Evolutionary conservation across 2,888 invertebrate genomes (phyloP), one percentile per base, ranked within the genome.

Genomic region (Tridacna gigas): DNA sequence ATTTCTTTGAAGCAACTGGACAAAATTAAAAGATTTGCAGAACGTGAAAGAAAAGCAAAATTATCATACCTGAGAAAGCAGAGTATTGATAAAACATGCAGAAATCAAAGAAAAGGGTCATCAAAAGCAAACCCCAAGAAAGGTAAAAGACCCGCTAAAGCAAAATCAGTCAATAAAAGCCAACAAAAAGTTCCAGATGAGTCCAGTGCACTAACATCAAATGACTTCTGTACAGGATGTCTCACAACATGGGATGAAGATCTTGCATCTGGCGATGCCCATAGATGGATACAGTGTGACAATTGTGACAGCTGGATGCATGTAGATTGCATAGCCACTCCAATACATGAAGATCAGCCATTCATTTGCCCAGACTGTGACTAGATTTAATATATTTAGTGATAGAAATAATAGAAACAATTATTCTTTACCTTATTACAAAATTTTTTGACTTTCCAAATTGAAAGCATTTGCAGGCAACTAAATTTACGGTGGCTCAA

Each of bases 21-120:
- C n/a, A 25, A 66, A 79, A 26, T 74, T 20, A 79, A 56, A 51
- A 60, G 7, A 5, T 79, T 79, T 56, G 79, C 66, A n/a, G 67
- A 79, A 12, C 65, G 45, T 45, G 74, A 74, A 67, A 66, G 67
- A 67, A 74, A 12, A 22, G 56, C 66, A 22, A 79, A 79, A 48
- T 4, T 56, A 11, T 20, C 0, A n/a, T 79, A 66, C 74, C 12
- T 74, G 11, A 74, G 74, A 22, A 69, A 47, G 4, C 25, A n/a
- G 22, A n/a, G 20, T 28, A 75, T 61, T 61, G 20, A 4, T 9
- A 25, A 51, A 7, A 51, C 51, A 13, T 9, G 4, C n/a, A 61
- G 28, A n/a, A 28, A 11, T 7, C 9, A 56, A 26, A 28, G 60
- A 18, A 9, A 13, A 7, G 26, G 56, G 56, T 7, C 7, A 20